A percentile compares a stretch with the other conserved stretches of the same genome.
These are phyloP conservation scores for Patella depressa DNA, from an alignment of 2,888 invertebrate species.

Conservation along the genomic window DNA sequence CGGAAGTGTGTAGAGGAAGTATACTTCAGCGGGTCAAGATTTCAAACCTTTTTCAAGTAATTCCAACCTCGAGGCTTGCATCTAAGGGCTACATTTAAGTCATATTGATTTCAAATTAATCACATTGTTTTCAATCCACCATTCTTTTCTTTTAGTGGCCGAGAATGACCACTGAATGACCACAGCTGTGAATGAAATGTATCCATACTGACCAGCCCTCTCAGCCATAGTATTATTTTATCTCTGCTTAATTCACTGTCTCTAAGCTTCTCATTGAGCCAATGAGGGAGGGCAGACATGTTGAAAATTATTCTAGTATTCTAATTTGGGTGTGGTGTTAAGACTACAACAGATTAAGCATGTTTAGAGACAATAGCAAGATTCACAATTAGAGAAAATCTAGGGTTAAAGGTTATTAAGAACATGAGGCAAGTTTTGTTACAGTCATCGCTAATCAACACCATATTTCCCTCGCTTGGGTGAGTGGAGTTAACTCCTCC, in stretches of 20 bases:
- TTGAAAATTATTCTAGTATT: constrained; percentile 1
- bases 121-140: constrained; percentile 33
- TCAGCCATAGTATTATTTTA: neutral
- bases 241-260: constrained; percentile 5
- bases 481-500: neutral
- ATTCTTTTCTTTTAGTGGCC: constrained; percentile 19
- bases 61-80: neutral
- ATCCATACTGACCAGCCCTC: constrained; percentile 2
- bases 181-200: constrained; percentile 10
- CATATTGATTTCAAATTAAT: constrained; percentile 43
- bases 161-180: constrained; percentile 5
- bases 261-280: neutral
- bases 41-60: neutral
- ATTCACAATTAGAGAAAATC: neutral
- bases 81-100: neutral
- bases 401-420: constrained; percentile 1
- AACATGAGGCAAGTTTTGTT: constrained; percentile 2
- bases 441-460: constrained; percentile 5
- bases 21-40: constrained; percentile 10
- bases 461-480: neutral
- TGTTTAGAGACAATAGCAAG: constrained; percentile 5
- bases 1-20: constrained; percentile 7
- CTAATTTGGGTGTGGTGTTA: constrained; percentile 10
- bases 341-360: neutral
- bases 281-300: neutral